These are phyloP conservation scores for Nicator chloris DNA, from an alignment of 2,113 vertebrate species.

Conservation along the genomic window DNA sequence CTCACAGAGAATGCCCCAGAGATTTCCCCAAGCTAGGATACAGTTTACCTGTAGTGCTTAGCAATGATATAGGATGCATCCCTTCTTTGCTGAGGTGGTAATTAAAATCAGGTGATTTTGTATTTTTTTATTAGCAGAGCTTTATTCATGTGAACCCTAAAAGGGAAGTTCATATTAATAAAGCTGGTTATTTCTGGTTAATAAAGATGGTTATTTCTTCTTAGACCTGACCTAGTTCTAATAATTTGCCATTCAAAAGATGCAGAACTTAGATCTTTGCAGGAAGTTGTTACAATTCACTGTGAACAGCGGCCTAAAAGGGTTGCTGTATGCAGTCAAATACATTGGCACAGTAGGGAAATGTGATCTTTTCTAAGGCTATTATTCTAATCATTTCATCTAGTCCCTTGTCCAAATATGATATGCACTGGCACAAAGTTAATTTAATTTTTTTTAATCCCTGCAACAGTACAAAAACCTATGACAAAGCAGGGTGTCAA, in stretches of 20 bases:
- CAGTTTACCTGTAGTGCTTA: not conserved
- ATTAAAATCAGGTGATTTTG: not conserved
- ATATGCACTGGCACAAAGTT: constrained; percentile 67
- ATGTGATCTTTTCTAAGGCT: constrained; percentile 67
- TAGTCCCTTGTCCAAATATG: constrained; percentile 66
- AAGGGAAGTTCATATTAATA: constrained; percentile 1
- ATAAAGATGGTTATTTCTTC: constrained; percentile 30
- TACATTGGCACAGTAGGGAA: constrained; percentile 60
- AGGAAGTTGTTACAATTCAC: constrained; percentile 22
- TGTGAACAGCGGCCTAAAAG: constrained; percentile 39
- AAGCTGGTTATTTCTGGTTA: constrained; percentile 19
- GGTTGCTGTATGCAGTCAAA: not conserved
- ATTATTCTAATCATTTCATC: constrained; percentile 70
- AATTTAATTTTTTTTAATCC: constrained; percentile 62
- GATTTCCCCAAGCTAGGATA: not conserved
- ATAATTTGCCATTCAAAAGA: constrained; percentile 52
- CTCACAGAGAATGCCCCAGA: not conserved
- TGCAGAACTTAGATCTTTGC: constrained; percentile 23
- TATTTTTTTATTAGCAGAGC: not conserved
- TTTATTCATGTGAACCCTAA: not conserved
- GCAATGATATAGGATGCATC: not conserved
- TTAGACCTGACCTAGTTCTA: constrained; percentile 47
- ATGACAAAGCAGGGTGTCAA: constrained; percentile 53
- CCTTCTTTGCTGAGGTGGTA: not conserved
- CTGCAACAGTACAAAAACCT: constrained; percentile 52